Evolutionary conservation across 2,113 vertebrate genomes (phyloP).

Genomic region (Pseudolaguvia tuberculata): DNA sequence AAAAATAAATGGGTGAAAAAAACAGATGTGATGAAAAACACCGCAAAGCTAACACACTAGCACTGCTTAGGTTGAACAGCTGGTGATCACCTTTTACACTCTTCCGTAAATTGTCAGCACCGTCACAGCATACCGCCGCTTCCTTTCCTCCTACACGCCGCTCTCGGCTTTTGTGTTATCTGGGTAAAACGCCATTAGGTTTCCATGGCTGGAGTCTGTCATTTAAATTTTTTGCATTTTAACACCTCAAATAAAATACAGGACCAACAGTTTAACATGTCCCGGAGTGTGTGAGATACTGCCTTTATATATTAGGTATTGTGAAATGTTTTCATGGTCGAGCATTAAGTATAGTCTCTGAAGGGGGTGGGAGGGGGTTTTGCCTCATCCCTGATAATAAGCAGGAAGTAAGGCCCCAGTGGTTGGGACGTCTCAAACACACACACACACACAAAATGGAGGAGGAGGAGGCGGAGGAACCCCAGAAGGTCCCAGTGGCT

Average conservation of each 20-base stretch:
- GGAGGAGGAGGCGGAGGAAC: constrained; percentile 14
- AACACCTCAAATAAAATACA: not conserved
- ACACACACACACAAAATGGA: constrained; percentile 16
- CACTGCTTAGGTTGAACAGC: not conserved
- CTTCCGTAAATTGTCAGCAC: not conserved
- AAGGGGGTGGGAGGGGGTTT: constrained; percentile 5
- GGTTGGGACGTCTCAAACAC: not conserved
- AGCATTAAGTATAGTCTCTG: not conserved
- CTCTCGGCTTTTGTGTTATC: constrained; percentile 20
- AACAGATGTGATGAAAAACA: not conserved
- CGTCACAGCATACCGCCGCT: constrained; percentile 1
- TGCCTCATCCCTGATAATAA: constrained; percentile 43
- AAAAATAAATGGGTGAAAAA: too few species aligned
- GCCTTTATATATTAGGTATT: not conserved
- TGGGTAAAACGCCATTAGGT: constrained; percentile 4
- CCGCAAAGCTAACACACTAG: not conserved
- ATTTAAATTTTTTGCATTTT: not conserved
- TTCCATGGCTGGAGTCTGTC: constrained; percentile 29
- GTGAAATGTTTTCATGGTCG: constrained; percentile 1
- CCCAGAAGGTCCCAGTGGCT: constrained; percentile 38
- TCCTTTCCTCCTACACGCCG: not conserved
- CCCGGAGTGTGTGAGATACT: too few species aligned
- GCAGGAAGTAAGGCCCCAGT: constrained; percentile 33
- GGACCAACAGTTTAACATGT: too few species aligned
- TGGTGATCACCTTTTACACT: constrained; percentile 1